Evolutionary conservation across 2,113 vertebrate species (phyloP).

Genomic region (Clarias batrachus): DNA sequence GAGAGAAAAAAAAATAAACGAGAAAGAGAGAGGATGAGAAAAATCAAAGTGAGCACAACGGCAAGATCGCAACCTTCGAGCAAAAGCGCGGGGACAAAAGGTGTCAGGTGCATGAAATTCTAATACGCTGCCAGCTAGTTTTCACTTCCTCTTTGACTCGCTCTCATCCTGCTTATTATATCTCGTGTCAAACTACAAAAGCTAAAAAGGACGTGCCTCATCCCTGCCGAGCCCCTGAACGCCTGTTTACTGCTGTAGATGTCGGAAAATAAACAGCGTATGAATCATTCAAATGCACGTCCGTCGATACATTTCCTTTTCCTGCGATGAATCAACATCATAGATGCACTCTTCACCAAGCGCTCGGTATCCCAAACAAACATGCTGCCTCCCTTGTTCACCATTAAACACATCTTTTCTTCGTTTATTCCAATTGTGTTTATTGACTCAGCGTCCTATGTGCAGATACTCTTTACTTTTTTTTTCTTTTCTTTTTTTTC

Average conservation of each 20-base stretch:
- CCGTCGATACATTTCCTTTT: slow-evolving; percentile 38
- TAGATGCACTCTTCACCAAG: slow-evolving; percentile 12
- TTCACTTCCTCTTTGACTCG: slow-evolving; percentile 48
- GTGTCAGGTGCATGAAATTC: slow-evolving; percentile 48
- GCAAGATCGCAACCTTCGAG: neutral
- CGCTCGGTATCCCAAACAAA: slow-evolving; percentile 37
- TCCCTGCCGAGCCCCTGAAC: neutral
- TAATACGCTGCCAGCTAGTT: neutral
- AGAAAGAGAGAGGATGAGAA: slow-evolving; percentile 42
- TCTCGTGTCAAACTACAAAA: slow-evolving; percentile 33
- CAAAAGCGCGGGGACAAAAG: neutral
- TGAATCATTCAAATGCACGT: slow-evolving; percentile 45
- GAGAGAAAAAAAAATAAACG: neutral
- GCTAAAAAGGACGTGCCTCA: neutral
- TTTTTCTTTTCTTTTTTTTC: neutral
- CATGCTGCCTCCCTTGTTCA: slow-evolving; percentile 18
- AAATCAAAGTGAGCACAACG: slow-evolving; percentile 38
- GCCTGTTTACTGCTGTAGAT: slow-evolving; percentile 33
- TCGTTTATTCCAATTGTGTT: slow-evolving; percentile 27
- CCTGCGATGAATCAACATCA: slow-evolving; percentile 28
- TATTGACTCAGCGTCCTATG: slow-evolving; percentile 20
- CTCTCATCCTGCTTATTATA: slow-evolving; percentile 31
- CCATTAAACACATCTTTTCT: slow-evolving; percentile 17
- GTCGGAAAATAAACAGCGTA: slow-evolving; percentile 44
- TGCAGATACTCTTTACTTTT: neutral